Conservation (phyloP, 1,140 invertebrate genomes). For the Procambarus virginalis region DNA sequence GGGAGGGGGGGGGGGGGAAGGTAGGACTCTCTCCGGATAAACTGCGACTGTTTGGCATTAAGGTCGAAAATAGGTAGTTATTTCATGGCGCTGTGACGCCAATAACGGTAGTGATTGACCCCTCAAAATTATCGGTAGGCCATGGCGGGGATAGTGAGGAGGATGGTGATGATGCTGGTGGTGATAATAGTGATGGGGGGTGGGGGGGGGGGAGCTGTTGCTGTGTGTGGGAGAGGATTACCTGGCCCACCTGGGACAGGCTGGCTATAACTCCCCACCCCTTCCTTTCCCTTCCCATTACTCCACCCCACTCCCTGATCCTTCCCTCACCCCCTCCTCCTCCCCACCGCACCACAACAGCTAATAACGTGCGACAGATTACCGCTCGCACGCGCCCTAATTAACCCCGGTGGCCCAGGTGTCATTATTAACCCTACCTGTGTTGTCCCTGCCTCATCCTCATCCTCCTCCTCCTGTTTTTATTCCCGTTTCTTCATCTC, state of each 20-base stretch:
- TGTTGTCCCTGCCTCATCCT: background rate
- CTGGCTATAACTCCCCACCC: background rate
- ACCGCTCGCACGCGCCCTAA: constrained; percentile 35
- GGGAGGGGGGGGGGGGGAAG: background rate
- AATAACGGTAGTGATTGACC: too few species aligned
- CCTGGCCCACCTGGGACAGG: too few species aligned
- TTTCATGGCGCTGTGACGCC: too few species aligned
- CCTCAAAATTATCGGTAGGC: too few species aligned
- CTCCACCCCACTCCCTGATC: background rate
- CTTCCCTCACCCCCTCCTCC: too few species aligned
- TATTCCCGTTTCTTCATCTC: background rate
- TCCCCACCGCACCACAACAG: background rate
- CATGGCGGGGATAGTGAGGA: background rate
- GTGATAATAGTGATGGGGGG: too few species aligned
- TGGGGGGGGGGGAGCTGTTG: background rate
- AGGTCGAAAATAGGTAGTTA: too few species aligned
- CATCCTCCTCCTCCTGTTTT: background rate
- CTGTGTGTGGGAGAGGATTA: too few species aligned
- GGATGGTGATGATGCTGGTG: background rate
- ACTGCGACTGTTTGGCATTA: too few species aligned
- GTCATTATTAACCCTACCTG: constrained; percentile 44
- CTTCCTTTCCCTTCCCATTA: background rate
- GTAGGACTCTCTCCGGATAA: too few species aligned
- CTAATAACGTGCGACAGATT: constrained; percentile 52
- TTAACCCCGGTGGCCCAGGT: constrained; percentile 36